A percentile compares a stretch with the other conserved stretches of the same genome.
phyloP scores from a whole-genome alignment of 2,888 invertebrate species.

The Calameuta idolon region DNA sequence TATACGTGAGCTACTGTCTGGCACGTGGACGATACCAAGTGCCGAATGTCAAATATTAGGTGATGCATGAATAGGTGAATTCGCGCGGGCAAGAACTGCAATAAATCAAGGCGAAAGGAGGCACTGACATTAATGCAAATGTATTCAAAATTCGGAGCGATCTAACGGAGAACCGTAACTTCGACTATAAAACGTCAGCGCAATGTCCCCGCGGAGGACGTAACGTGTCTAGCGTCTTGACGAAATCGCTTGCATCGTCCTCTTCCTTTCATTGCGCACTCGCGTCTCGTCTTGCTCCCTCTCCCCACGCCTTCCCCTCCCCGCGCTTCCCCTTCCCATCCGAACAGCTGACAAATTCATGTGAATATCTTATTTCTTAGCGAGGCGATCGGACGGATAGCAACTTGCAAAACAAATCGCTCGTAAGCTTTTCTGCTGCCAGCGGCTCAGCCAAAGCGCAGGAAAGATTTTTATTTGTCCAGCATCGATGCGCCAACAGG shows the following conservation, averaged over 20 bases:
- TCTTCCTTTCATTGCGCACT: background rate
- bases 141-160: slow-evolving; percentile 43
- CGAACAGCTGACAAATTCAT: slow-evolving; percentile 19
- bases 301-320: background rate
- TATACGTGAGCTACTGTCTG: too few species aligned
- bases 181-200: slow-evolving; percentile 32
- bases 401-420: slow-evolving; percentile 39
- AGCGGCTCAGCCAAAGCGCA: background rate
- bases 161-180: slow-evolving; percentile 27
- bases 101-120: too few species aligned
- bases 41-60: too few species aligned
- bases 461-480: background rate
- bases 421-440: background rate
- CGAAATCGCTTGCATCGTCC: background rate
- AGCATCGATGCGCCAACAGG: background rate
- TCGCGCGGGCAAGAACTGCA: too few species aligned
- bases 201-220: slow-evolving; percentile 1
- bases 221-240: slow-evolving; percentile 8
- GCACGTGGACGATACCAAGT: too few species aligned
- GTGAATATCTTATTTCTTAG: slow-evolving; percentile 31
- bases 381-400: slow-evolving; percentile 12
- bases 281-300: slow-evolving; percentile 10
- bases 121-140: slow-evolving; percentile 40
- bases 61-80: too few species aligned
- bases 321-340: too few species aligned